phyloP scores from a whole-genome alignment of 2,113 vertebrate genomes.

The Oxygymnocypris stewartii region DNA sequence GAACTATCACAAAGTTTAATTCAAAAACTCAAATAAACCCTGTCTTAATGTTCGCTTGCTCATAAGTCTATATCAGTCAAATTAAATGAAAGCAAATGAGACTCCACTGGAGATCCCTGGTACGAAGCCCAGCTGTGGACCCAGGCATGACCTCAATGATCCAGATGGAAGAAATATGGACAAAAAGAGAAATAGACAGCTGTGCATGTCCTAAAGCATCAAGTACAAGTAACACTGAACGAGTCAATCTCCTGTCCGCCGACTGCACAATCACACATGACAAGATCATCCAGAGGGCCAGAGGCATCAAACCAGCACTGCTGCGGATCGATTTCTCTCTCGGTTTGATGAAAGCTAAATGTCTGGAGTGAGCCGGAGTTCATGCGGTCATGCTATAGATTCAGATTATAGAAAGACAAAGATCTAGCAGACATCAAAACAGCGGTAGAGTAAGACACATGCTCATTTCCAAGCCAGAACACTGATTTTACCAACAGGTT shows the following conservation, averaged over 20 bases:
- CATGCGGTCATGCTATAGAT: constrained; percentile 19
- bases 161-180: constrained; percentile 9
- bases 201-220: too few species aligned
- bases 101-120: constrained; percentile 7
- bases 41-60: not conserved
- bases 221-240: not conserved
- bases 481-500: not conserved
- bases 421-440: not conserved
- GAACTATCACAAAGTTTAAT: not conserved
- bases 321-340: constrained; percentile 44
- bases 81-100: not conserved
- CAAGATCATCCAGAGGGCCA: constrained; percentile 29
- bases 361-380: constrained; percentile 4
- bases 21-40: not conserved
- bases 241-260: constrained; percentile 20
- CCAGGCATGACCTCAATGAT: not conserved
- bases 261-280: constrained; percentile 24
- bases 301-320: constrained; percentile 9
- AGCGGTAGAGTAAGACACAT: not conserved
- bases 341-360: constrained; percentile 18
- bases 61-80: not conserved
- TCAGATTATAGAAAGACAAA: not conserved
- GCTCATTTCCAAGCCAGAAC: not conserved
- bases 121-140: not conserved
- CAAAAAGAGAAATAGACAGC: not conserved